Evolutionary conservation across 1,140 invertebrate species (phyloP).

Genomic region (Nymphalis io): DNA sequence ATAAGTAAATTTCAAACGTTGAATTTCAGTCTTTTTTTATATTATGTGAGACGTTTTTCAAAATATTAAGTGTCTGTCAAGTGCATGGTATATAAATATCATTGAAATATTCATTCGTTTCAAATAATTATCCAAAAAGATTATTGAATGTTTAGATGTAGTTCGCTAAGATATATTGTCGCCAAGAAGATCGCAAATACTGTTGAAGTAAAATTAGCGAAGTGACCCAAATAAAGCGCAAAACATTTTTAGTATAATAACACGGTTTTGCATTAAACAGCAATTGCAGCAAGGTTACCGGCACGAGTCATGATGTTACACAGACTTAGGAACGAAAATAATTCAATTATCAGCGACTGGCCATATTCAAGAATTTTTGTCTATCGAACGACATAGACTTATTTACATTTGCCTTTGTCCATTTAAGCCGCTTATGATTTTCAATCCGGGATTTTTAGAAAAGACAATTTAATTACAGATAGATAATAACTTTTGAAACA

Average conservation of each 20-base stretch:
- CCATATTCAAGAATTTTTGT: background rate
- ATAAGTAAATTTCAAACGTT: no score
- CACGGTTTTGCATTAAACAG: background rate
- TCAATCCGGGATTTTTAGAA: no score
- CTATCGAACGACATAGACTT: background rate
- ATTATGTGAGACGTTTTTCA: no score
- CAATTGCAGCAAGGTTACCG: background rate
- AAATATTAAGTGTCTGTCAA: no score
- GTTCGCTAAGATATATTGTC: background rate
- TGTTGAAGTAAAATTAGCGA: slow-evolving; percentile 3
- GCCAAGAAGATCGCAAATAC: background rate
- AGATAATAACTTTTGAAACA: no score
- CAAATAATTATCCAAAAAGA: no score
- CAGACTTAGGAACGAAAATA: background rate
- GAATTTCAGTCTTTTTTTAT: no score
- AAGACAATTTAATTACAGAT: no score
- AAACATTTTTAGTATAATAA: slow-evolving; percentile 13
- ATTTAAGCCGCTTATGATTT: background rate
- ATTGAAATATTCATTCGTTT: no score
- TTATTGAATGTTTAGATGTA: background rate
- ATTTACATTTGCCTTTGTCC: background rate
- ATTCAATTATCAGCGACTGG: background rate
- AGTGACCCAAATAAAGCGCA: slow-evolving; percentile 9
- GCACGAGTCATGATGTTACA: background rate
- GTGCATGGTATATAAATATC: no score